A percentile compares a stretch with the other conserved stretches of the same genome.
Evolutionary conservation across 2,113 vertebrate genomes (phyloP).

Genomic region (Cathartes aura): DNA sequence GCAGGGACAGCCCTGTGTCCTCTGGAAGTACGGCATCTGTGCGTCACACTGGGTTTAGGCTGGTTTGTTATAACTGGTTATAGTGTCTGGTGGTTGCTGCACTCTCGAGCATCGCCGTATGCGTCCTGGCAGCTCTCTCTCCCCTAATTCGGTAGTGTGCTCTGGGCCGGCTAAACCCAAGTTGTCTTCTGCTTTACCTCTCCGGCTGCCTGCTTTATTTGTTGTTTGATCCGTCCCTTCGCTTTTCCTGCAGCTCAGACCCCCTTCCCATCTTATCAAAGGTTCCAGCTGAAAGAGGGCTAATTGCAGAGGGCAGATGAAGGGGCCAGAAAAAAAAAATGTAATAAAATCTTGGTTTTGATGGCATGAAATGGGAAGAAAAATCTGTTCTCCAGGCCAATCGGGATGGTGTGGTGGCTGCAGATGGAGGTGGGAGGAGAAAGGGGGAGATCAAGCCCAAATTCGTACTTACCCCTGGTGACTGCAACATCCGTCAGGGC

Average conservation of each 20-base stretch:
- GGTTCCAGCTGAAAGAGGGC: not conserved
- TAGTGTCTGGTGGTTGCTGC: not conserved
- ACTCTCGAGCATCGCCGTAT: rapidly evolving
- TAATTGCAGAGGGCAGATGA: not conserved
- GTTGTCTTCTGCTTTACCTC: not conserved
- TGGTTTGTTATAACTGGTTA: rapidly evolving
- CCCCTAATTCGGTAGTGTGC: rapidly evolving
- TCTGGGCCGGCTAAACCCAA: not conserved
- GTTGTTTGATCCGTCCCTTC: not conserved
- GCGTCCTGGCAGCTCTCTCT: not conserved
- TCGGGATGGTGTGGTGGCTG: not conserved
- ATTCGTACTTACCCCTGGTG: not conserved
- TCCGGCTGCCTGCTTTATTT: not conserved
- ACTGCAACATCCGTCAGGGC: not conserved
- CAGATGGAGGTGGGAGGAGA: not conserved
- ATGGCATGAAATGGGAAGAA: not conserved
- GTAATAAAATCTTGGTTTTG: not conserved
- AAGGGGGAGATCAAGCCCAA: not conserved
- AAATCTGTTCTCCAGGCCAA: not conserved
- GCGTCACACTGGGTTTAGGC: rapidly evolving
- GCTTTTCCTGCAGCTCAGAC: not conserved
- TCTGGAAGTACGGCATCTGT: not conserved
- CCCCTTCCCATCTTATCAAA: not conserved
- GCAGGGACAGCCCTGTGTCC: not conserved
- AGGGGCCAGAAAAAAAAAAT: not conserved